Conservation (phyloP, 2,888 invertebrate genomes). For the Ichneumoninae sp. region DNA sequence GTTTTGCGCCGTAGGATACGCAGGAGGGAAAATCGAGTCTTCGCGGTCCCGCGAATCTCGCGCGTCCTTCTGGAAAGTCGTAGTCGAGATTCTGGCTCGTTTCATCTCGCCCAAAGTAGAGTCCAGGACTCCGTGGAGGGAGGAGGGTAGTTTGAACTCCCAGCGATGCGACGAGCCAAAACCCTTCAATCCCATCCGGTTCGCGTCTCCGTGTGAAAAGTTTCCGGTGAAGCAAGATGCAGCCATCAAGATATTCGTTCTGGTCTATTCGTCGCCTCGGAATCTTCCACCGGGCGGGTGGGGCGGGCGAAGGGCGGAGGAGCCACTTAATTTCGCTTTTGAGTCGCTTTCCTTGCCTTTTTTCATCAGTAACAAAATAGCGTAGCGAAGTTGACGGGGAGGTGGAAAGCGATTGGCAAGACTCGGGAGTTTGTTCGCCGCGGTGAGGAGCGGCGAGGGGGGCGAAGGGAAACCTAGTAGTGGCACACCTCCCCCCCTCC, state of each 20-base stretch:
- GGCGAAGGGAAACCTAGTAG: slow-evolving; percentile 22
- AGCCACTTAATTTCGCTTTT: slow-evolving; percentile 56
- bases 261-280: slow-evolving; percentile 49
- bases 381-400: slow-evolving; percentile 11
- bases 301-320: neutral
- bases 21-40: slow-evolving; percentile 46
- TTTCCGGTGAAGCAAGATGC: slow-evolving; percentile 25
- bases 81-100: slow-evolving; percentile 59
- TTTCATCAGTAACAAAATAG: slow-evolving; percentile 32
- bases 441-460: slow-evolving; percentile 17
- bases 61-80: slow-evolving; percentile 39
- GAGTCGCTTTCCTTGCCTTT: slow-evolving; percentile 27
- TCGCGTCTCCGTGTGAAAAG: slow-evolving; percentile 40
- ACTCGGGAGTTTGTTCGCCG: slow-evolving; percentile 54
- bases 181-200: slow-evolving; percentile 15
- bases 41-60: slow-evolving; percentile 30
- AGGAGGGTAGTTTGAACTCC: neutral
- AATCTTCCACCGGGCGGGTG: slow-evolving; percentile 26
- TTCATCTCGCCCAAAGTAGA: slow-evolving; percentile 50
- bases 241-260: slow-evolving; percentile 50
- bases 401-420: slow-evolving; percentile 57
- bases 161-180: slow-evolving; percentile 7
- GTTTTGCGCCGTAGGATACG: slow-evolving; percentile 13
- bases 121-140: slow-evolving; percentile 17
- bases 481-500: slow-evolving; percentile 7